phyloP scores from a whole-genome alignment of 1,140 invertebrate genomes.

The Bursaphelenchus mucronatus region DNA sequence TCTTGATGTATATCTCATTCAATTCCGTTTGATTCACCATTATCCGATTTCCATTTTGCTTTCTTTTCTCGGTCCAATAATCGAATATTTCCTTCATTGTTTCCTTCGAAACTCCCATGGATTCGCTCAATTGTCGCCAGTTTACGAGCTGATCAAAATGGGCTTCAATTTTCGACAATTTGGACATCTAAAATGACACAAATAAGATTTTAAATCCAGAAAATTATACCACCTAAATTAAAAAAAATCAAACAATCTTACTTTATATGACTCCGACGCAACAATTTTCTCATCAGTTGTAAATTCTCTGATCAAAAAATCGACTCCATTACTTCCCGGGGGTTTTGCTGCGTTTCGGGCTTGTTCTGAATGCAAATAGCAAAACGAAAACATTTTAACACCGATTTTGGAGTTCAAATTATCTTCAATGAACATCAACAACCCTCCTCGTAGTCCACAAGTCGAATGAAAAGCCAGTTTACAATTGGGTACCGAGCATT shows the following conservation, averaged over 20 bases:
- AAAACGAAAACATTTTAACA: slow-evolving; percentile 11
- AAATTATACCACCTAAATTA: too few relatives aligned
- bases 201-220: not conserved
- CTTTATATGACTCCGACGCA: slow-evolving; percentile 10
- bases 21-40: too few relatives aligned
- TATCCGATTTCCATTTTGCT: too few relatives aligned
- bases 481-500: slow-evolving; percentile 15
- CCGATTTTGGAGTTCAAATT: slow-evolving; percentile 16
- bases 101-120: not conserved
- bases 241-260: not conserved
- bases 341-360: not conserved
- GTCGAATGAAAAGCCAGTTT: slow-evolving; percentile 18
- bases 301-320: slow-evolving; percentile 1
- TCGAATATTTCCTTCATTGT: slow-evolving; percentile 7
- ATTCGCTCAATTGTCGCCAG: slow-evolving; percentile 1
- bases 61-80: slow-evolving; percentile 3
- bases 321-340: slow-evolving; percentile 1
- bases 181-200: slow-evolving; percentile 4
- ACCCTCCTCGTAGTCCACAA: slow-evolving; percentile 9
- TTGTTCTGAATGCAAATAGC: slow-evolving; percentile 11
- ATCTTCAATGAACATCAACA: slow-evolving; percentile 18
- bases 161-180: slow-evolving; percentile 9
- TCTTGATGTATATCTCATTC: too few relatives aligned
- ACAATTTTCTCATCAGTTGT: not conserved
- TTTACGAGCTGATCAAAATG: slow-evolving; percentile 10